phyloP scores from a whole-genome alignment of 2,113 vertebrate genomes.

The Charina bottae region DNA sequence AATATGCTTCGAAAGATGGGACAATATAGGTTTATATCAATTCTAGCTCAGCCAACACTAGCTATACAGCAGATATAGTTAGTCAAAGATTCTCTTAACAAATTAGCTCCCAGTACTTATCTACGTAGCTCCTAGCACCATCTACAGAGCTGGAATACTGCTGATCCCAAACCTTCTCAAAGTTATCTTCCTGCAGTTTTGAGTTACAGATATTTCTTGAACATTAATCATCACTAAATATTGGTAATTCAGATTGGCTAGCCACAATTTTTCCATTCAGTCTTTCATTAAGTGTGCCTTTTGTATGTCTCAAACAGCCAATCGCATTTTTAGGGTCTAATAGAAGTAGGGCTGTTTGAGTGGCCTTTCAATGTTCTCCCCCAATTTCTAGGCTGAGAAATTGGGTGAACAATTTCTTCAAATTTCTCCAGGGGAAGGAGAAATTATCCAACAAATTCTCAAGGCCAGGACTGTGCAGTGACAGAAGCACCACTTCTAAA shows the following conservation, averaged over 20 bases:
- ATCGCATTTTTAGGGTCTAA: neutral
- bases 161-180: neutral
- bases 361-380: neutral
- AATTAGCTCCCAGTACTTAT: neutral
- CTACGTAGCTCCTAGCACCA: neutral
- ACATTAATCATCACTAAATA: neutral
- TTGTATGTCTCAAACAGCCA: neutral
- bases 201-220: neutral
- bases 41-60: constrained; percentile 23
- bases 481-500: neutral
- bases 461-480: neutral
- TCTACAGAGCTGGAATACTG: neutral
- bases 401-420: neutral
- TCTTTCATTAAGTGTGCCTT: neutral
- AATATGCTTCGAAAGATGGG: constrained; percentile 22
- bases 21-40: constrained; percentile 8
- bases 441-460: neutral
- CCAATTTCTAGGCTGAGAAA: neutral
- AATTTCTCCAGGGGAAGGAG: neutral
- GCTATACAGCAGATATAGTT: neutral
- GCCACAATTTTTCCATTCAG: neutral
- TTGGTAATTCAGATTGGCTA: neutral
- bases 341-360: neutral
- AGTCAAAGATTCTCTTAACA: neutral
- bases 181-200: neutral